phyloP scores from a whole-genome alignment of 2,113 vertebrate species.

The Ginglymostoma cirratum region DNA sequence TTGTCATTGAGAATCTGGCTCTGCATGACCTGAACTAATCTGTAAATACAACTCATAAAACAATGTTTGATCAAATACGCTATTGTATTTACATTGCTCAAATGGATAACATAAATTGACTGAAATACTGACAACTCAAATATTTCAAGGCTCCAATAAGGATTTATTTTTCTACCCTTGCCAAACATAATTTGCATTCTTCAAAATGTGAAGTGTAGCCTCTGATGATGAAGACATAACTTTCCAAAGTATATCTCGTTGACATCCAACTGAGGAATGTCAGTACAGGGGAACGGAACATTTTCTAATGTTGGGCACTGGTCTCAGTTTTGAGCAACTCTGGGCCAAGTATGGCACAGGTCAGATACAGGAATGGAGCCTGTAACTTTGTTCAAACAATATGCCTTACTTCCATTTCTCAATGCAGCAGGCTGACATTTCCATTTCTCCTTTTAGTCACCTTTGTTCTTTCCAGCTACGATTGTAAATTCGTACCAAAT shows the following conservation, averaged over 20 bases:
- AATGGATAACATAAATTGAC: neutral
- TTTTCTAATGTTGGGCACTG: neutral
- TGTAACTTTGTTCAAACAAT: neutral
- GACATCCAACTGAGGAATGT: no score
- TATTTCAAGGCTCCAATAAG: neutral
- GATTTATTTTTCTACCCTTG: neutral
- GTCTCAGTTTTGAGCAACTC: no score
- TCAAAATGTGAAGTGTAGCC: neutral
- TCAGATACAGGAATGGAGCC: neutral
- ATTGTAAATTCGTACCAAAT: neutral
- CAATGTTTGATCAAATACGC: neutral
- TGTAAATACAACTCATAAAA: neutral
- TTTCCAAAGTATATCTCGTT: neutral
- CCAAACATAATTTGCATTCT: neutral
- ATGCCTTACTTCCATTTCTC: neutral
- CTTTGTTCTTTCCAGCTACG: neutral
- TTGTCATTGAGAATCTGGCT: neutral
- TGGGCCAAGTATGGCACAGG: neutral
- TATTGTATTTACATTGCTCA: neutral
- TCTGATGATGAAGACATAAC: neutral
- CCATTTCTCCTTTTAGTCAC: neutral
- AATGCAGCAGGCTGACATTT: neutral
- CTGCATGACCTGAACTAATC: neutral
- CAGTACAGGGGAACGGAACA: neutral
- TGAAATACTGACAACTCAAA: neutral